Base-by-base conservation (phyloP, 2,888 invertebrate genomes). In the Dichetophora obliterata region DNA sequence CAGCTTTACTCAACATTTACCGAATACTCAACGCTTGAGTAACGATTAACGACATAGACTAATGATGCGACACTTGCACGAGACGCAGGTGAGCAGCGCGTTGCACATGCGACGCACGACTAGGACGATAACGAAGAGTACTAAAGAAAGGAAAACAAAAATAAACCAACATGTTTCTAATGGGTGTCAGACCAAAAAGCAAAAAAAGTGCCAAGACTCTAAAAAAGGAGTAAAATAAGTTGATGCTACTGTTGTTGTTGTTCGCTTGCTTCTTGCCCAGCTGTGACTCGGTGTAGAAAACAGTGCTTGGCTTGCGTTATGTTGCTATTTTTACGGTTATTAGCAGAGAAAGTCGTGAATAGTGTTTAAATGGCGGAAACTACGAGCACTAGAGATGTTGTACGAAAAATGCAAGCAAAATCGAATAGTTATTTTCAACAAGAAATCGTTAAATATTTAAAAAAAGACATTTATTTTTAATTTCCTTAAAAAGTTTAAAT, bases 61-160 rank as follows among this genome's bases (percentile, higher is more conserved):
- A 83, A 84, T 82, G 83, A 83, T 82, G 81, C 81, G 81, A 82
- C 83, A 82, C 80, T 80, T 78, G 80, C 80, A 79, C 71, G 65
- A 75, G 78, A 59, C 78, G 70, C 82, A 81, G 81, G 81, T 81
- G 81, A 79, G 76, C 75, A 77, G 71, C 74, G 75, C 79, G 77
- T 79, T 79, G 80, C 80, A 81, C 80, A 80, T 80, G 80, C 71
- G 78, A 78, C 79, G 75, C 31, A 52, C 34, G 54, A 57, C 34
- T 59, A 74, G 27, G 43, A 70, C 37, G 68, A 43, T 27, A 48
- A 50, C 59, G 61, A 61, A 43, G 43, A 43, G 14, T 11, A 43
- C 43, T 43, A 11, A 70, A 27, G 63, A 61, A 69, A 73, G 52
- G 73, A 59, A 57, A 73, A 48, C 34, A 68, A 65, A 57, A 76